These are phyloP conservation scores for Plebejus argus DNA, from an alignment of 2,888 invertebrate genomes.

Conservation along the genomic window DNA sequence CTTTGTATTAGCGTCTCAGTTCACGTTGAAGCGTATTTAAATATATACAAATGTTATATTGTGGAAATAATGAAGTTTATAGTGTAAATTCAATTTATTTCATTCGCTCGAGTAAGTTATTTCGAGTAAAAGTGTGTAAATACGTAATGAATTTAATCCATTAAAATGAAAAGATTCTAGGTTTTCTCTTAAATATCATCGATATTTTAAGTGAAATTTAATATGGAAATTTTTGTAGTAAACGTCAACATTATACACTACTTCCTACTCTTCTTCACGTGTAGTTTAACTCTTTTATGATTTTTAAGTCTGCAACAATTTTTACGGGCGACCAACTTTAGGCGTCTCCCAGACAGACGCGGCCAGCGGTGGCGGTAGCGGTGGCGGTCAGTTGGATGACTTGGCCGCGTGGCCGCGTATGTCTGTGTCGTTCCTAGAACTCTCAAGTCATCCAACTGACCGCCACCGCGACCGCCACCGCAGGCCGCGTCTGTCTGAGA, in stretches of 20 bases:
- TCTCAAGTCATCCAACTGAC: too few species aligned
- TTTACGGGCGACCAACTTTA: background rate
- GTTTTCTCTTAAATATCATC: background rate
- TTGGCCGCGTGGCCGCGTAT: too few species aligned
- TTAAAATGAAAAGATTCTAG: background rate
- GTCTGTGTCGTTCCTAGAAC: too few species aligned
- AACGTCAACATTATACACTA: background rate
- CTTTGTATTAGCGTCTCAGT: conserved; percentile 7
- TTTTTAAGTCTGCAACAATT: background rate
- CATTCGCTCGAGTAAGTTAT: background rate
- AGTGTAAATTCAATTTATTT: background rate
- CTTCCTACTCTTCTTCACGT: background rate
- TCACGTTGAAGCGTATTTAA: conserved; percentile 3
- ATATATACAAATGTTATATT: conserved; percentile 17
- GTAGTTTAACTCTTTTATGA: background rate
- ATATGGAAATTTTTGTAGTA: background rate
- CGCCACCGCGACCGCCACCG: too few species aligned
- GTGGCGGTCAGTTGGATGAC: too few species aligned
- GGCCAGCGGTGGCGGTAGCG: too few species aligned
- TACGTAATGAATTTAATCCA: background rate
- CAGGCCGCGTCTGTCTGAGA: too few species aligned
- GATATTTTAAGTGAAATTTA: background rate
- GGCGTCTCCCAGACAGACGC: too few species aligned
- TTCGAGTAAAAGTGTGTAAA: background rate
- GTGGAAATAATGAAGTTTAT: conserved; percentile 13